phyloP scores from a whole-genome alignment of 30 jellyfish, hydroid and myxozoan genomes.

The Cassiopea xamachana region DNA sequence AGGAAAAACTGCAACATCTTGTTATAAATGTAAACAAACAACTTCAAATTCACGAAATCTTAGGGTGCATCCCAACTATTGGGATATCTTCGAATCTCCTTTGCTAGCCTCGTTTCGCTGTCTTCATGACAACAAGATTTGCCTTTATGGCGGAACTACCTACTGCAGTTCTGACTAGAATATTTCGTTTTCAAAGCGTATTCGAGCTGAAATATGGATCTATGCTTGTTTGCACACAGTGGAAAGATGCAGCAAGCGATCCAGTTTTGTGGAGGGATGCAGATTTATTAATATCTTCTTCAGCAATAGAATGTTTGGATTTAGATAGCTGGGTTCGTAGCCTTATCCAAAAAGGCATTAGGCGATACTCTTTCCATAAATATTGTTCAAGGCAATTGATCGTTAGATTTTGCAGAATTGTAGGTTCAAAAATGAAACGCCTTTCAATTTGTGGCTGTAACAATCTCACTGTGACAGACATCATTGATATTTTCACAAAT shows the following conservation, averaged over 20 bases:
- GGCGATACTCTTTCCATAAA: conserved; percentile 7
- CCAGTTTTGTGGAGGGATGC: conserved; percentile 52
- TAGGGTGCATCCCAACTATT: too few species aligned
- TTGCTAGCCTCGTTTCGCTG: conserved; percentile 1
- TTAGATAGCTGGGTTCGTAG: neutral
- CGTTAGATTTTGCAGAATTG: neutral
- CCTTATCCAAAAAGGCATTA: conserved; percentile 13
- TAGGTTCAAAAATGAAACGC: neutral
- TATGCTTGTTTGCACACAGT: conserved; percentile 33
- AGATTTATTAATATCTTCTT: conserved; percentile 23
- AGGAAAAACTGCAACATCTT: too few species aligned
- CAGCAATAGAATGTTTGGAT: conserved; percentile 14
- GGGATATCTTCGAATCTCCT: too few species aligned
- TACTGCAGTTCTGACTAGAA: conserved; percentile 4
- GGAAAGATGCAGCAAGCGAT: conserved; percentile 54
- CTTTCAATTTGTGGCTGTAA: conserved; percentile 25
- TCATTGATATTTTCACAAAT: neutral
- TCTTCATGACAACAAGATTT: neutral
- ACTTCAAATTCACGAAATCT: too few species aligned
- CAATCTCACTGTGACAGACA: neutral
- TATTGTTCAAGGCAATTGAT: conserved; percentile 13
- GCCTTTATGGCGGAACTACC: conserved; percentile 38
- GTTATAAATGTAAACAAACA: neutral
- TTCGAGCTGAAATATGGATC: conserved; percentile 32
- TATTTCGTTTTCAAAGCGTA: conserved; percentile 28